Evolutionary conservation across 2,113 vertebrate species (phyloP), one percentile per base, ranked within the genome.

Genomic region (Hiodon tergisus): DNA sequence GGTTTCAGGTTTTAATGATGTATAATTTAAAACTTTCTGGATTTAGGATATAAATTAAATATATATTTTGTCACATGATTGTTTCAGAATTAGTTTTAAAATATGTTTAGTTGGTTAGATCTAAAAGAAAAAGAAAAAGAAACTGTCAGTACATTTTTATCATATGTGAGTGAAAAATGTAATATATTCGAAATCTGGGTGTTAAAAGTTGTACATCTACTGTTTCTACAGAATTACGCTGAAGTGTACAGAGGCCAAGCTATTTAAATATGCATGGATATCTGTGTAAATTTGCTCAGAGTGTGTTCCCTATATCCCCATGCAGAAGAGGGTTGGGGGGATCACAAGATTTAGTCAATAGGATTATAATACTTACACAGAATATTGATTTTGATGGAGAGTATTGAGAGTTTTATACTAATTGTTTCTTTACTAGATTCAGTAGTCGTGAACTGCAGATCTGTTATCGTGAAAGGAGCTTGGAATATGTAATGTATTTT

Each of bases 351-450:
- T 81, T 76, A 77, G 77, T 85, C 81, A 78, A 81, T 84, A 85
- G 76, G 78, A 81, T 79, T 83, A 85, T 82, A 83, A 84, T 82
- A 83, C 76, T 75, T 78, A 83, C 82, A 80, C 71, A 69, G 68
- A 63, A 70, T 84, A 84, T 86, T 78, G 83, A 86, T 83, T 79
- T 74, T 72, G 63, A 60, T 69, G 71, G 77, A 85, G 78, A 78
- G 77, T 67, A 83, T 67, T 48, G 73, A 77, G 74, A 58, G 59
- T 52, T 77, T 66, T 76, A 74, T 58, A 76, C 78, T 83, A 85
- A 86, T 85, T 86, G 83, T 85, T 86, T 84, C 71, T 80, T 80
- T 79, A 70, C 76, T 83, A 67, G 76, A 84, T 76, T 81, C 75
- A 14, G 62, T 77, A 76, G 77, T 78, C 72, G 78, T 81, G 76